Evolutionary conservation across 2,888 invertebrate species (phyloP).

Genomic region (Leptinotarsa tumamoca): DNA sequence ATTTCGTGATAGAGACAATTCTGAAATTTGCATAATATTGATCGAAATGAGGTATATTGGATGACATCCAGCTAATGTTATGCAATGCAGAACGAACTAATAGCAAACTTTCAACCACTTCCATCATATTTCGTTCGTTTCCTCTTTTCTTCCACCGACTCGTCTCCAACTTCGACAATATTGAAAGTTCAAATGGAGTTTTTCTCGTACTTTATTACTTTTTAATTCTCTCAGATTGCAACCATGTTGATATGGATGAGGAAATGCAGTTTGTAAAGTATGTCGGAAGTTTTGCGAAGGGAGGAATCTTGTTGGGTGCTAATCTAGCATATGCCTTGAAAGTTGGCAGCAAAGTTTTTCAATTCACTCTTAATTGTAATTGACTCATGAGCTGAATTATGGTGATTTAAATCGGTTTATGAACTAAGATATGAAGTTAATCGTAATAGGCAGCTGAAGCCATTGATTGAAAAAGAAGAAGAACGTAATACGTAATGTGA

Average conservation of each 20-base stretch:
- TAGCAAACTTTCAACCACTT: neutral
- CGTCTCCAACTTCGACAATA: slow-evolving; percentile 33
- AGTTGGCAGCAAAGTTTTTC: neutral
- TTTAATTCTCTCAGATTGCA: slow-evolving; percentile 32
- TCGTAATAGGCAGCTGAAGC: too few species aligned
- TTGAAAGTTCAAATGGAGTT: slow-evolving; percentile 38
- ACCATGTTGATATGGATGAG: slow-evolving; percentile 30
- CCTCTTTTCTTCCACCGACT: neutral
- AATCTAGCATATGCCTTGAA: slow-evolving; percentile 3
- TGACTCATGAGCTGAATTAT: neutral
- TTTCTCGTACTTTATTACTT: slow-evolving; percentile 34
- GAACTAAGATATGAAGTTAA: neutral
- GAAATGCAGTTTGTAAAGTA: slow-evolving; percentile 13
- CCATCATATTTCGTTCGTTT: neutral
- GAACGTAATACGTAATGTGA: neutral
- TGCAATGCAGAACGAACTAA: neutral
- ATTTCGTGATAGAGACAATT: too few species aligned
- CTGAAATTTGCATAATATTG: too few species aligned
- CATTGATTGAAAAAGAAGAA: too few species aligned
- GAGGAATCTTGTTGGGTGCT: neutral
- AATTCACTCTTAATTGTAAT: slow-evolving; percentile 2
- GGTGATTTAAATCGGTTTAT: neutral
- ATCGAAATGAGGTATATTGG: too few species aligned
- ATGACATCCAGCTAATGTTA: too few species aligned
- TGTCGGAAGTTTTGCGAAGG: slow-evolving; percentile 3